phyloP scores from a whole-genome alignment of 2,113 vertebrate species.

The Notothenia rossii region DNA sequence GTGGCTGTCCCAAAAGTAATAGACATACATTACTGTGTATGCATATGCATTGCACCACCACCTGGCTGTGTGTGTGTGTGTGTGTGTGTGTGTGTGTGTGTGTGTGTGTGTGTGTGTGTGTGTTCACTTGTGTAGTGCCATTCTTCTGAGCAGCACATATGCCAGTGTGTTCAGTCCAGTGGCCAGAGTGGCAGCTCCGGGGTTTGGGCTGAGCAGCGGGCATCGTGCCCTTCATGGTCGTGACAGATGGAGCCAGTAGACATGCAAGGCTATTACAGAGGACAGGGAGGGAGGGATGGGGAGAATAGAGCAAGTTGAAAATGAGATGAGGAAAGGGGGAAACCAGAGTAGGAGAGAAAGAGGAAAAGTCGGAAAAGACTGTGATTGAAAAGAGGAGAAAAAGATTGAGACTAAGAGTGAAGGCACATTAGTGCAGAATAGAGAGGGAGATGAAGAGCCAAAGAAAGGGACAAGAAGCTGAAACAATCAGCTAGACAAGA shows the following conservation, averaged over 20 bases:
- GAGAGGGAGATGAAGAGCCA: constrained; percentile 22
- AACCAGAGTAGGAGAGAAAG: constrained; percentile 18
- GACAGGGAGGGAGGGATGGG: constrained; percentile 20
- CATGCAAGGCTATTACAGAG: constrained; percentile 60
- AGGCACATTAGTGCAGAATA: constrained; percentile 38
- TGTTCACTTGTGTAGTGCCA: neutral
- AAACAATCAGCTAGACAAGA: constrained; percentile 24
- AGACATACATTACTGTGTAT: constrained; percentile 20
- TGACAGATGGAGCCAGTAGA: constrained; percentile 76
- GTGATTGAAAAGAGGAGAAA: constrained; percentile 20
- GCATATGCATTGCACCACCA: neutral
- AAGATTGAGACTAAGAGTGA: constrained; percentile 25
- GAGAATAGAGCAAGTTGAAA: constrained; percentile 23
- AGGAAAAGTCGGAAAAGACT: constrained; percentile 28
- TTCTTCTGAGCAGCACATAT: constrained; percentile 67
- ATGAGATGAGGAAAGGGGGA: constrained; percentile 28
- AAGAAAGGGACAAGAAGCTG: constrained; percentile 5
- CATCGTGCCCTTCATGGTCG: constrained; percentile 72
- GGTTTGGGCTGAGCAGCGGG: constrained; percentile 66
- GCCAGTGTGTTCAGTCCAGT: constrained; percentile 65
- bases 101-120: too few species aligned
- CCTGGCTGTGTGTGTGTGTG: too few species aligned
- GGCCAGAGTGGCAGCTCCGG: constrained; percentile 72
- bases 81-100: too few species aligned
- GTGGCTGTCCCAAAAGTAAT: neutral